A percentile compares a stretch with the other conserved stretches of the same genome.
Evolutionary conservation across 2,797 vertebrate species (phyloP).

Genomic region (Triplophysa bombifrons): DNA sequence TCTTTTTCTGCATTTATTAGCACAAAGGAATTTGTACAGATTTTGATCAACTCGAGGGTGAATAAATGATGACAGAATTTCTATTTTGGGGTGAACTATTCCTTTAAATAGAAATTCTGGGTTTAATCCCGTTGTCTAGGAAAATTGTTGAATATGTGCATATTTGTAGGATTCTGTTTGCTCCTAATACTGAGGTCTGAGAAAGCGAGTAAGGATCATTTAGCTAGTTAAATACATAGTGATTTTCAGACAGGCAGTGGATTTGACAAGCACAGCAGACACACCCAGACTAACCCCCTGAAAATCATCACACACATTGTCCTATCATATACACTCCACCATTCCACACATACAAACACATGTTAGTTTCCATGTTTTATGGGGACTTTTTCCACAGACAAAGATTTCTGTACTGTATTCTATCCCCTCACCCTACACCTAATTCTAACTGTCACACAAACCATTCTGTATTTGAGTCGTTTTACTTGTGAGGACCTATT

Average conservation of each 20-base stretch:
- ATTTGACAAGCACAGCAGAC: slow-evolving; percentile 42
- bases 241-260: slow-evolving; percentile 29
- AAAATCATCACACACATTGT: slow-evolving; percentile 12
- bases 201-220: slow-evolving; percentile 9
- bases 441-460: no score
- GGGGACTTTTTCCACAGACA: no score
- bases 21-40: no score
- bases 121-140: no score
- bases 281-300: slow-evolving; percentile 24
- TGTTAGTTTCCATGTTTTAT: not conserved
- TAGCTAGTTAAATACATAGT: slow-evolving; percentile 23
- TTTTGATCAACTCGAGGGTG: no score
- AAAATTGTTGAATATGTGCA: no score
- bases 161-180: not conserved
- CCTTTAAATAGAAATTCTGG: no score
- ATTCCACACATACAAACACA: not conserved
- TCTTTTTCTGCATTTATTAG: no score
- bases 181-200: slow-evolving; percentile 14
- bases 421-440: not conserved
- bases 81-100: no score
- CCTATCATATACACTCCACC: not conserved
- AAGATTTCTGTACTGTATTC: not conserved
- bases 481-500: no score
- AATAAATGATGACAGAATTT: no score
- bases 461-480: no score